Percentiles rank a stretch among this genome's conserved stretches.
Conservation (phyloP, 2,797 vertebrate species). For the Sorex maritimensis region DNA sequence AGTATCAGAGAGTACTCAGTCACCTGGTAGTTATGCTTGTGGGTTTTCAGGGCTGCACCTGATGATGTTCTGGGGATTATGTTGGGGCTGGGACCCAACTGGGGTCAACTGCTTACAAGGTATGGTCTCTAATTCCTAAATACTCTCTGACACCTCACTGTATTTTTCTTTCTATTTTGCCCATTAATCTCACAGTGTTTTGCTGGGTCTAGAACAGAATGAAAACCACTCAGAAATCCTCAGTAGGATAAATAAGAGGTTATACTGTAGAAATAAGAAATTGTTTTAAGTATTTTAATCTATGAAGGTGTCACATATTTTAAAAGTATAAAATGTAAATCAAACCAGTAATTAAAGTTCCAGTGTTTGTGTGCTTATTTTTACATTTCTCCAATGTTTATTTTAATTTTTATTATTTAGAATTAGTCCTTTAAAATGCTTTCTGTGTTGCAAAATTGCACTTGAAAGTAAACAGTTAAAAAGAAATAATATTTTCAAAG, state of each 20-base stretch:
- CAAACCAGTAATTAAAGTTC: neutral
- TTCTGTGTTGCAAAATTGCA: neutral
- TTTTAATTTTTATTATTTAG: constrained; percentile 49
- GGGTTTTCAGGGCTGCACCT: too few species aligned
- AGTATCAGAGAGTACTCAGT: too few species aligned
- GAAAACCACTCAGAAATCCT: constrained; percentile 29
- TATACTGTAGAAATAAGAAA: neutral
- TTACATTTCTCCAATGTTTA: constrained; percentile 9
- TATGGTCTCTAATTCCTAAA: too few species aligned
- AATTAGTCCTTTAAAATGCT: constrained; percentile 35
- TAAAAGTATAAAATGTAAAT: constrained; percentile 28
- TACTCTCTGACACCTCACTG: neutral
- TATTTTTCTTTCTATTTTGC: constrained; percentile 67
- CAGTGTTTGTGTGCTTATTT: neutral
- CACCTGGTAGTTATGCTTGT: too few species aligned
- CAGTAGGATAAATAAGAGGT: neutral
- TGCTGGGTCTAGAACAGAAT: constrained; percentile 57
- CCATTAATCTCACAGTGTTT: constrained; percentile 37
- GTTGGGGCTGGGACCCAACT: too few species aligned
- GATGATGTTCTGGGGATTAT: too few species aligned
- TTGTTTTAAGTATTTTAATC: constrained; percentile 12
- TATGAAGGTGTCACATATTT: constrained; percentile 41
- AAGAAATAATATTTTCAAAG: constrained; percentile 46
- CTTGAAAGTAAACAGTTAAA: constrained; percentile 14
- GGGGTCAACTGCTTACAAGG: too few species aligned